phyloP scores from a whole-genome alignment of 2,113 vertebrate genomes.

The Sebastes schlegelii region DNA sequence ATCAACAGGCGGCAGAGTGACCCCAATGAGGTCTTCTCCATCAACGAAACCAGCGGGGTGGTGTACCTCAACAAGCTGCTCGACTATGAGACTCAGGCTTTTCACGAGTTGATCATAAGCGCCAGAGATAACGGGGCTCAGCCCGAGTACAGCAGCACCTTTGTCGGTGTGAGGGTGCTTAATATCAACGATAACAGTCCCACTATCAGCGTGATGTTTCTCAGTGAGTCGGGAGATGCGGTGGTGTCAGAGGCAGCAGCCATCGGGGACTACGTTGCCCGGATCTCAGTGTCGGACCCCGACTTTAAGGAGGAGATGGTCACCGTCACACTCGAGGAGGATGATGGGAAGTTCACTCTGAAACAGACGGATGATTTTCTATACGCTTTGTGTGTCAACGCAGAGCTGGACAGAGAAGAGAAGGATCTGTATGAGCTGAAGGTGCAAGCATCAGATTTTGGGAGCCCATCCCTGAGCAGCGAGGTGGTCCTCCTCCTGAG shows the following conservation, averaged over 20 bases:
- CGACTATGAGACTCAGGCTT: constrained; percentile 87
- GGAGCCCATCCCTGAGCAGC: constrained; percentile 84
- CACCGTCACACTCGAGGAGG: constrained; percentile 80
- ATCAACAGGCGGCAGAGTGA: constrained; percentile 86
- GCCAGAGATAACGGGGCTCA: constrained; percentile 88
- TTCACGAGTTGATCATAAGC: constrained; percentile 88
- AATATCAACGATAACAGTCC: constrained; percentile 94
- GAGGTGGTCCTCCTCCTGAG: constrained; percentile 82
- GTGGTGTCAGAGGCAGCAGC: constrained; percentile 87
- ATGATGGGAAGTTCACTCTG: constrained; percentile 83
- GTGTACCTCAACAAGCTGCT: constrained; percentile 86
- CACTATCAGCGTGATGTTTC: constrained; percentile 86
- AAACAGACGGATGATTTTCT: constrained; percentile 82
- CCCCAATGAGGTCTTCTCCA: constrained; percentile 80
- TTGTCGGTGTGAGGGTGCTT: constrained; percentile 87
- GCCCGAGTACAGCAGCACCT: constrained; percentile 87
- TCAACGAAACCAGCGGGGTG: constrained; percentile 86
- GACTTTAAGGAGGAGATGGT: constrained; percentile 79
- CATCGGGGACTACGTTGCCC: constrained; percentile 88
- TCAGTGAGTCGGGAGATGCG: constrained; percentile 87
- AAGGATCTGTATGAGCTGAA: constrained; percentile 85
- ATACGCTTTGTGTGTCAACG: constrained; percentile 88
- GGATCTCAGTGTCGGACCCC: constrained; percentile 90
- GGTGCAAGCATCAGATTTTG: constrained; percentile 87
- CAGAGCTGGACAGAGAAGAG: constrained; percentile 87